Evolutionary conservation across 2,113 vertebrate genomes (phyloP), one percentile per base, ranked within the genome.

Genomic region (Morone chrysops): DNA sequence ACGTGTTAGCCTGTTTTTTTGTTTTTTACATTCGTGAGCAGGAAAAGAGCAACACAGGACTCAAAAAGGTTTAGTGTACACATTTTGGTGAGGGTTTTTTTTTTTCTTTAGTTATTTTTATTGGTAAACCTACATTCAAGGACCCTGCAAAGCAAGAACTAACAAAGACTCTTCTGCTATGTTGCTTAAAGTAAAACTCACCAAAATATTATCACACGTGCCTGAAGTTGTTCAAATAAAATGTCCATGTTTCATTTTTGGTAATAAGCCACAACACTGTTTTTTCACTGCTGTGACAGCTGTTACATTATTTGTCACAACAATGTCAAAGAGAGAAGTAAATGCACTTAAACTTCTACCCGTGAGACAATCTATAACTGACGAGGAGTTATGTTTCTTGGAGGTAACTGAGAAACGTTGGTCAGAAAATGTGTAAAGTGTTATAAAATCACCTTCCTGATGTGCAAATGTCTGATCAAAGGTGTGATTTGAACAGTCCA

Each of bases 361-460:
- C 82, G 84, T 75, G 67, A 72, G 90, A 92, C 92, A 93, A 93
- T 93, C 6, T 61, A 11, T 76, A 17, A 66, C 57, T 80, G 22
- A 76, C 14, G 13, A 40, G 50, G 14, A 67, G 22, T 31, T 31
- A 4, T 43, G 11, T 86, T 79, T 71, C 8, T 41, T 59, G 5
- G 6, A 60, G 81, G 48, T 40, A 63, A 41, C 45, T 70, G 48
- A 14, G n/a, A 22, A 65, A 47, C 20, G 45, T 69, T 12, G 48
- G 50, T 63, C 62, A 70, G 38, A 57, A 63, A 77, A 76, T 61
- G 4, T 36, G 53, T 41, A n/a, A 4, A 54, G 53, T 59, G 57
- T 57, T 18, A 56, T 53, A 66, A 36, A 75, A 31, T 41, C 12
- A 53, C 59, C 31, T 77, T 80, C 56, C 50, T 79, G 36, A 68